Conservation (phyloP, 2,113 vertebrate genomes). For the Diadophis punctatus region DNA sequence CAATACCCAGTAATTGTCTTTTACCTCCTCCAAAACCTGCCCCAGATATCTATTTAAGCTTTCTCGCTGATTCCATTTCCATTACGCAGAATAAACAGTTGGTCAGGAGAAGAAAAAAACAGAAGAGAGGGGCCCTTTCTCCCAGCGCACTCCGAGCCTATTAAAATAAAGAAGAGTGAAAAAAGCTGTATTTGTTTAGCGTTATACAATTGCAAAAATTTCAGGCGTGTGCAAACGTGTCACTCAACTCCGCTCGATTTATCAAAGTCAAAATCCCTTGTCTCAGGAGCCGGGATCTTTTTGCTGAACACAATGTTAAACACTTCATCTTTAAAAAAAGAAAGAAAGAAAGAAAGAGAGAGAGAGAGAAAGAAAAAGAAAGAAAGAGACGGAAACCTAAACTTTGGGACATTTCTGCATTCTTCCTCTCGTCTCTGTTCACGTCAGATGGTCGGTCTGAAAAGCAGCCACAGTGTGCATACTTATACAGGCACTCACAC, state of each 20-base stretch:
- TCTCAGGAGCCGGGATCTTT: constrained; percentile 31
- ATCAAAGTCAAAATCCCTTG: constrained; percentile 48
- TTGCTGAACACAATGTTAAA: constrained; percentile 35
- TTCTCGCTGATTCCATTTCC: constrained; percentile 52
- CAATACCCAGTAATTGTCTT: constrained; percentile 21
- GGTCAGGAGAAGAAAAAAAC: constrained; percentile 50
- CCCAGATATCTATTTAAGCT: constrained; percentile 27
- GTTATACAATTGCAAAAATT: constrained; percentile 67
- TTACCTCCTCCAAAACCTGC: constrained; percentile 8
- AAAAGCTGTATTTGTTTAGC: constrained; percentile 59
- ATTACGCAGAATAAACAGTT: constrained; percentile 62
- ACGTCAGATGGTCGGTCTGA: not conserved
- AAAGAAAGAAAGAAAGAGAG: too few species aligned
- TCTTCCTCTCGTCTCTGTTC: not conserved
- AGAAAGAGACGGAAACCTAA: not conserved
- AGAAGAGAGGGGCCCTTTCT: constrained; percentile 45
- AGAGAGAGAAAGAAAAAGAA: not conserved
- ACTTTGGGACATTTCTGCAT: constrained; percentile 1
- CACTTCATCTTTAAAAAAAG: constrained; percentile 15
- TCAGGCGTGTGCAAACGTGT: constrained; percentile 65
- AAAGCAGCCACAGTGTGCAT: not conserved
- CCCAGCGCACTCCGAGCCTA: constrained; percentile 48
- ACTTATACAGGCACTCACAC: not conserved
- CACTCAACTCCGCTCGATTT: constrained; percentile 50
- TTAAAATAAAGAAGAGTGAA: constrained; percentile 45